Percentiles rank a stretch among this genome's conserved stretches.
Conservation (phyloP, 2,888 invertebrate genomes). For the Escarpia spicata region DNA sequence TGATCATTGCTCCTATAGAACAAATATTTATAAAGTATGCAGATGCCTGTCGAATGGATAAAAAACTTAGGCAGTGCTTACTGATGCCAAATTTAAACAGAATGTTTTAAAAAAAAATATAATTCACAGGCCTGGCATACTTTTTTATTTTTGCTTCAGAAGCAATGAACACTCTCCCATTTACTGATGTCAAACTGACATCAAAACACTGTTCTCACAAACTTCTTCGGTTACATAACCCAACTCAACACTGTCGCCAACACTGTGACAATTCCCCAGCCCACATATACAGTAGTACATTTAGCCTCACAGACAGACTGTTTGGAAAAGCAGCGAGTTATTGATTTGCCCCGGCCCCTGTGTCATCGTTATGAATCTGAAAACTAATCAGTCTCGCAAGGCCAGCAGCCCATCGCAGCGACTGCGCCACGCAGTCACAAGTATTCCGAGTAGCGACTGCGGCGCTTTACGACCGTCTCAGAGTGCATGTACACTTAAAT, state of each 20-base stretch:
- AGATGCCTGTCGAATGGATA: not conserved
- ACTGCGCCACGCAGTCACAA: not conserved
- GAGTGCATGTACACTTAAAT: not conserved
- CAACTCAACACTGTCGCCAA: not conserved
- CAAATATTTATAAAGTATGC: not conserved
- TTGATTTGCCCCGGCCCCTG: not conserved
- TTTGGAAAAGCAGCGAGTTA: not conserved
- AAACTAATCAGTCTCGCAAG: slow-evolving; percentile 8
- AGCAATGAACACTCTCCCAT: too few species aligned
- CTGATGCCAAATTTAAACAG: too few species aligned
- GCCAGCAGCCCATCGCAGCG: not conserved
- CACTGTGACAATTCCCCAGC: not conserved
- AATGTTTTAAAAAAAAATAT: too few species aligned
- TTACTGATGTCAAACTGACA: not conserved
- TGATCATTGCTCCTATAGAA: not conserved
- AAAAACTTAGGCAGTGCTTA: not conserved
- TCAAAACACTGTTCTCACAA: not conserved
- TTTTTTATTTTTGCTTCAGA: too few species aligned
- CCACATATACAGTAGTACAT: not conserved
- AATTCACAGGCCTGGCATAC: too few species aligned
- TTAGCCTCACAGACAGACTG: not conserved
- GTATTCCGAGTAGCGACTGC: not conserved
- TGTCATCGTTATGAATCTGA: not conserved
- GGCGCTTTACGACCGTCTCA: not conserved
- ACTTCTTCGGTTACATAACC: not conserved